Base-by-base conservation (phyloP, 2,888 invertebrate genomes). In the Blastobasis adustella region DNA sequence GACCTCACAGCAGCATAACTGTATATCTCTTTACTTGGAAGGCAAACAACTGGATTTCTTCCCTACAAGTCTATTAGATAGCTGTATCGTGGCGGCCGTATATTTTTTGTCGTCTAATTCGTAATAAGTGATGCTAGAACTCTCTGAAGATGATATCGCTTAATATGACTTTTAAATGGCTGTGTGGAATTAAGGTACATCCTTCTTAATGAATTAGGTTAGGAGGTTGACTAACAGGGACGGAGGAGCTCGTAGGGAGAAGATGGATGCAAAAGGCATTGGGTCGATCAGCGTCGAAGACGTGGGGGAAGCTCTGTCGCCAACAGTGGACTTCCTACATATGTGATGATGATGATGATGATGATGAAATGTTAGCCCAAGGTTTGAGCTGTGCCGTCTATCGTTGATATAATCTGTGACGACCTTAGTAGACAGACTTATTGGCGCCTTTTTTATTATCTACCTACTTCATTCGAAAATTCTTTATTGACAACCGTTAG, bases 1-100 rank as follows among this genome's bases (percentile, higher is more conserved):
- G 66, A 71, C 68, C 69, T 59, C 67, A 66, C 70, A 60, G 62
- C 62, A 56, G 61, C 53, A 56, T 71, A 72, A 76, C 75, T 70
- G 74, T 75, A 69, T 56, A 53, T 59, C 49, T 52, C 64, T 67
- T 53, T 62, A 69, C 63, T 67, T 63, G 66, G 69, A 53, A 40
- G 10, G 49, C 45, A 48, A 50, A 47, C 58, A 58, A 61, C 60
- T 63, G 63, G 58, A 65, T 58, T 56, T 59, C 56, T 63, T 60
- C 63, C 57, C 37, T 37, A 46, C 41, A 50, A 39, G 47, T 53
- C 43, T 46, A 49, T 53, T 53, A 47, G 40, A 47, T 53, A 53
- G 53, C 53, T 53, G 49, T 47, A 53, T 47, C 23, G 23, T 23
- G 23, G 23, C 23, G 23, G 23, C 23, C 23, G 23, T 23, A 23